A percentile compares a stretch with the other conserved stretches of the same genome.
Conservation (phyloP, 1,140 invertebrate species). For the Marisa cornuarietis region DNA sequence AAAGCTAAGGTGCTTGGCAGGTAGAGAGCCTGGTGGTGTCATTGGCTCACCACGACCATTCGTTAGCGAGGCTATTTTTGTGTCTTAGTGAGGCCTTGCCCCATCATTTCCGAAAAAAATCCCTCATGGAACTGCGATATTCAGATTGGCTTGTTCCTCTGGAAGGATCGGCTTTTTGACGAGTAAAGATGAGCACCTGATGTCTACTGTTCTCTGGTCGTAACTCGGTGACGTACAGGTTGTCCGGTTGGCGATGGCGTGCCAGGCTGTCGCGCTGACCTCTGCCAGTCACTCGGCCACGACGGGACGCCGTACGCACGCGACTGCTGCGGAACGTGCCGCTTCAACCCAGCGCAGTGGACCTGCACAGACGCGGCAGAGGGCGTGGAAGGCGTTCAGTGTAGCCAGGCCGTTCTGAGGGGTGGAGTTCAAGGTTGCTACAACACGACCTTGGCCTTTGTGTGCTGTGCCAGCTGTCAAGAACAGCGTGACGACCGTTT, state of each 20-base stretch:
- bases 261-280: slow-evolving; percentile 9
- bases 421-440: slow-evolving; percentile 20
- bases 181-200: too few relatives aligned
- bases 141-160: too few relatives aligned
- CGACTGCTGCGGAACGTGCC: slow-evolving; percentile 40
- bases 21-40: too few relatives aligned
- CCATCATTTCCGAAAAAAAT: too few relatives aligned
- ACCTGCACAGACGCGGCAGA: slow-evolving; percentile 2
- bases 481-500: slow-evolving; percentile 3
- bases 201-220: too few relatives aligned
- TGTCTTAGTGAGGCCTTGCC: too few relatives aligned
- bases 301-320: slow-evolving; percentile 32
- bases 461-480: slow-evolving; percentile 13
- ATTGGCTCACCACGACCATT: too few relatives aligned
- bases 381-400: slow-evolving; percentile 6
- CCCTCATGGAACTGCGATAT: too few relatives aligned
- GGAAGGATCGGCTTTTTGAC: too few relatives aligned
- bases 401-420: background rate
- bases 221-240: slow-evolving; percentile 10
- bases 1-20: too few relatives aligned
- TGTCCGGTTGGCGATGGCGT: slow-evolving; percentile 39
- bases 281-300: slow-evolving; percentile 20
- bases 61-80: too few relatives aligned
- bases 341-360: slow-evolving; percentile 2
- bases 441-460: slow-evolving; percentile 22